A percentile compares a stretch with the other conserved stretches of the same genome.
Conservation (phyloP, 2,888 invertebrate genomes). For the Lomographa bimaculata region DNA sequence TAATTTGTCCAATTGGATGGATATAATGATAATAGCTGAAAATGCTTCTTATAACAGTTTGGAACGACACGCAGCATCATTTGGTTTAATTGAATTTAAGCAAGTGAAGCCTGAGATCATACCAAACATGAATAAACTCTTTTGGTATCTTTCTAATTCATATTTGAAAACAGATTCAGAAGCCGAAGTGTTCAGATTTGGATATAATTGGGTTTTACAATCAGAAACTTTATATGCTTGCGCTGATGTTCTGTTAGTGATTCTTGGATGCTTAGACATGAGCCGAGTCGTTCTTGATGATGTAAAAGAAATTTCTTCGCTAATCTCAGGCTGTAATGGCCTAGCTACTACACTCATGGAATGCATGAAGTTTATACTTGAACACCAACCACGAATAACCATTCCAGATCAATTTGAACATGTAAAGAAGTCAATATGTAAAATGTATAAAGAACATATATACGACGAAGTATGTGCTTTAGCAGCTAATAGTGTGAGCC, state of each 20-base stretch:
- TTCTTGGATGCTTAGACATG: conserved; percentile 65
- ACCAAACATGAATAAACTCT: conserved; percentile 53
- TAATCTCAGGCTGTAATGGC: conserved; percentile 44
- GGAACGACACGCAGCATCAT: too few species aligned
- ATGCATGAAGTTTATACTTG: too few species aligned
- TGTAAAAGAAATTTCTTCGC: conserved; percentile 46
- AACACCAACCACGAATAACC: too few species aligned
- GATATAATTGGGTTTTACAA: too few species aligned
- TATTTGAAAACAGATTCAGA: conserved; percentile 57
- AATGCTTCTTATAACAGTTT: conserved; percentile 47
- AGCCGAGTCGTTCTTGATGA: conserved; percentile 46
- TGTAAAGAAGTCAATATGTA: too few species aligned
- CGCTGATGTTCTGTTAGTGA: conserved; percentile 48
- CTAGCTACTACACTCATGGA: conserved; percentile 55
- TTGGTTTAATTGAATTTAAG: conserved; percentile 61
- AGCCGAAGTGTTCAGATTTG: conserved; percentile 65
- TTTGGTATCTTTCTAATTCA: conserved; percentile 73
- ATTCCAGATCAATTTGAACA: too few species aligned
- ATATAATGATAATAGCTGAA: conserved; percentile 63
- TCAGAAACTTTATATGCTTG: conserved; percentile 56
- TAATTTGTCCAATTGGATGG: conserved; percentile 56
- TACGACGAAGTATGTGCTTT: too few species aligned
- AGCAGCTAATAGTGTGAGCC: too few species aligned
- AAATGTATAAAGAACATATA: conserved; percentile 55
- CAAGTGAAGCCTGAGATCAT: conserved; percentile 56